Evolutionary conservation across 2,888 invertebrate species (phyloP).

Genomic region (Dyspetes luteomarginatus): DNA sequence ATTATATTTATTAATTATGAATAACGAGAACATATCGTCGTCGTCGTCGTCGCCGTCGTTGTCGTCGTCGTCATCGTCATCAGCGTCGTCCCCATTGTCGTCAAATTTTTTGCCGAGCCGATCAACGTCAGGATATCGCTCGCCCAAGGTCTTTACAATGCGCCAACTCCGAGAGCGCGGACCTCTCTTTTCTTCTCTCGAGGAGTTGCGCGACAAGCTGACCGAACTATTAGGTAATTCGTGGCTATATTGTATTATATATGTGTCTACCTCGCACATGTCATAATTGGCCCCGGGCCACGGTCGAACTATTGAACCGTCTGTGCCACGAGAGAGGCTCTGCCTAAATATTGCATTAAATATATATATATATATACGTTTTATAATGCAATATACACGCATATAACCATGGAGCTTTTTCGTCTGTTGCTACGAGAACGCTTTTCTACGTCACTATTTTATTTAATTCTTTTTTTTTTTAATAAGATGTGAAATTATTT

Average conservation of each 20-base stretch:
- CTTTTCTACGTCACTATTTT: no score
- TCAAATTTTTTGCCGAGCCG: conserved; percentile 47
- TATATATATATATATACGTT: no score
- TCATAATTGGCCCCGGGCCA: conserved; percentile 47
- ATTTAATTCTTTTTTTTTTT: no score
- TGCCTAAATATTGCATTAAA: not conserved
- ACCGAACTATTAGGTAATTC: conserved; percentile 80
- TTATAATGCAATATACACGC: not conserved
- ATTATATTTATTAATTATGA: conserved; percentile 16
- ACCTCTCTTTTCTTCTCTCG: conserved; percentile 80
- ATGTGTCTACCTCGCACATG: not conserved
- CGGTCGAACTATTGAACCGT: conserved; percentile 16
- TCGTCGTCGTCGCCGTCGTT: no score
- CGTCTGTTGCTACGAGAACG: no score
- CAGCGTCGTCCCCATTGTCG: no score
- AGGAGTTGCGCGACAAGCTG: conserved; percentile 80
- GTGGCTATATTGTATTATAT: not conserved
- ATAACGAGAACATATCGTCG: conserved; percentile 53
- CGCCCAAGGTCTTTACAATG: conserved; percentile 53
- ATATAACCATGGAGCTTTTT: no score
- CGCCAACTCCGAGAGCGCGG: conserved; percentile 67
- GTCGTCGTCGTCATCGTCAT: no score
- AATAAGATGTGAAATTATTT: no score
- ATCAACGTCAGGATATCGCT: conserved; percentile 58
- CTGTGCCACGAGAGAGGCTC: not conserved